Percentiles rank a stretch among this genome's conserved stretches.
Conservation (phyloP, 2,113 vertebrate genomes). For the Otis tarda region DNA sequence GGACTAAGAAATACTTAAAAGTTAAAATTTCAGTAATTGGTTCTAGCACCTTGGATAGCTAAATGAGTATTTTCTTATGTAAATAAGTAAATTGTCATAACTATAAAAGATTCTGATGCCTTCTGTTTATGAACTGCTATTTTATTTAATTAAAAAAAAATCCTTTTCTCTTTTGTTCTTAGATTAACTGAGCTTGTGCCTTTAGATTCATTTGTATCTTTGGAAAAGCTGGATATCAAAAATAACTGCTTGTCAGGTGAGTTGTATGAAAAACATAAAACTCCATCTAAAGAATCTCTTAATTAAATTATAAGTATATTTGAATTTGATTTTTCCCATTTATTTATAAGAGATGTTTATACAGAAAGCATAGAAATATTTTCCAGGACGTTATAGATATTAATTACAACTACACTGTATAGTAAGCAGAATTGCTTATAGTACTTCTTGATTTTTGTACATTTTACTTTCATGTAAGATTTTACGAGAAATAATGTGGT, state of each 20-base stretch:
- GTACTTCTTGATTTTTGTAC: not conserved
- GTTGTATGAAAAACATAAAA: constrained; percentile 5
- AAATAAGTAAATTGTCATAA: not conserved
- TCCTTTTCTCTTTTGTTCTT: constrained; percentile 42
- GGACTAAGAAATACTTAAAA: not conserved
- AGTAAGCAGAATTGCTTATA: not conserved
- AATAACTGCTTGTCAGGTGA: constrained; percentile 93
- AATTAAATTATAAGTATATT: not conserved
- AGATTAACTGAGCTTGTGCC: constrained; percentile 84
- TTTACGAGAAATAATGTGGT: not conserved
- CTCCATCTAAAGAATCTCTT: not conserved
- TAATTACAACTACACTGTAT: not conserved
- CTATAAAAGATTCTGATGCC: not conserved
- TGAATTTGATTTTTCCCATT: not conserved
- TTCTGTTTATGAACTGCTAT: not conserved
- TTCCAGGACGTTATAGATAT: not conserved
- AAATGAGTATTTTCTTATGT: not conserved
- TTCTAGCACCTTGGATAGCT: constrained; percentile 15
- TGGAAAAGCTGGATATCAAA: constrained; percentile 84
- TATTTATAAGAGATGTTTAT: not conserved
- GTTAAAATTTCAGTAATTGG: not conserved
- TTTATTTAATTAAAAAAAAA: not conserved
- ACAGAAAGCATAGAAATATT: not conserved
- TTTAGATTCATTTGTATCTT: constrained; percentile 82
- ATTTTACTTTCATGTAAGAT: not conserved